A percentile compares a stretch with the other conserved stretches of the same genome.
Conservation (phyloP, 2,797 vertebrate species). For the Vireo griseus region DNA sequence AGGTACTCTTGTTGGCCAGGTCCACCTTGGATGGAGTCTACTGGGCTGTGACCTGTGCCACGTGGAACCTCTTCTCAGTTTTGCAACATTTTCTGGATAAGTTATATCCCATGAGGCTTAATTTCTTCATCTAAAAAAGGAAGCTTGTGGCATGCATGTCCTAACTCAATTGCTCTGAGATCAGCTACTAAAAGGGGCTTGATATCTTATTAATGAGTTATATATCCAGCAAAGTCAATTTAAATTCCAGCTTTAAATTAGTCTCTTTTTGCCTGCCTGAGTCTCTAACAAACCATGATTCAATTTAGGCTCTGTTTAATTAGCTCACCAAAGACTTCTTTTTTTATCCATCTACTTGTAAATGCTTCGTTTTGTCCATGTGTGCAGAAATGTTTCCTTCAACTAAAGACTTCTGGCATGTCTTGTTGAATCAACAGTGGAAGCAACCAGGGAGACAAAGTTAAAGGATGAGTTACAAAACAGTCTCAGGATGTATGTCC, state of each 20-base stretch:
- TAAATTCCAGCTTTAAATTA: not conserved
- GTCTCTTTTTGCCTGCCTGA: not conserved
- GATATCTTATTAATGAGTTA: not conserved
- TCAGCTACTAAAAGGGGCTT: not conserved
- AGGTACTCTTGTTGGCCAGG: not conserved
- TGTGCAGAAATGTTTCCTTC: not conserved
- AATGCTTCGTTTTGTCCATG: not conserved
- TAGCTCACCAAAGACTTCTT: not conserved
- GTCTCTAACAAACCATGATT: not conserved
- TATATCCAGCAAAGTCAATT: not conserved
- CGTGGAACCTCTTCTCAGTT: not conserved
- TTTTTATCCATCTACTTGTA: not conserved
- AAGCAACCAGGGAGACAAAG: not conserved
- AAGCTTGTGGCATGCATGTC: not conserved
- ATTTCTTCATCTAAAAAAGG: not conserved
- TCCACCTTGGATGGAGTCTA: rapidly evolving
- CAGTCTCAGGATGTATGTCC: not conserved
- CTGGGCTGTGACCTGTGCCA: not conserved
- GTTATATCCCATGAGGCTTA: not conserved
- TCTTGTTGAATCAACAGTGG: not conserved
- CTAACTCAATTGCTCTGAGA: not conserved
- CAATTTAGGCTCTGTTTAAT: not conserved
- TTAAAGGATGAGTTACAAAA: not conserved
- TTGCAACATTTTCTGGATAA: not conserved
- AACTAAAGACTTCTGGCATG: not conserved